Conservation (phyloP, 2,888 invertebrate genomes). For the Operophtera brumata region DNA sequence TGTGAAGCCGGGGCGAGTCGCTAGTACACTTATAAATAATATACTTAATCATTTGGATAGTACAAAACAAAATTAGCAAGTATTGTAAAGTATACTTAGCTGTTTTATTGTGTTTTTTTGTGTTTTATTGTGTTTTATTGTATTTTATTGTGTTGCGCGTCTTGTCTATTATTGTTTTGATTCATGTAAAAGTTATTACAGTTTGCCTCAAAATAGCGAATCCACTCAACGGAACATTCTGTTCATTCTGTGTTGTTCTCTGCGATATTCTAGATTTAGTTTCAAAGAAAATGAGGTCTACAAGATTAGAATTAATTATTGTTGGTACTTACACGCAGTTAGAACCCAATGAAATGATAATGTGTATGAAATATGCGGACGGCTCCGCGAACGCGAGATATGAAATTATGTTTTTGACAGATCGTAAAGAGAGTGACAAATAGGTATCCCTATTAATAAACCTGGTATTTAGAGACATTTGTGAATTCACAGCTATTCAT, state of each 20-base stretch:
- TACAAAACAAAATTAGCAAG: too few species aligned
- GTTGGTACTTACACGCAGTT: constrained; percentile 11
- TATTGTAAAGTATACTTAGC: too few species aligned
- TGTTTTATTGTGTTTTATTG: too few species aligned
- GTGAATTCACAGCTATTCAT: constrained; percentile 15
- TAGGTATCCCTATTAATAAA: constrained; percentile 14
- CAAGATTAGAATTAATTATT: constrained; percentile 30
- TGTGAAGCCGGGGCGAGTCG: too few species aligned
- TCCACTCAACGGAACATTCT: constrained; percentile 11
- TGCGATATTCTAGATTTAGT: constrained; percentile 25
- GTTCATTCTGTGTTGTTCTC: too few species aligned
- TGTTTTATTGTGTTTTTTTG: too few species aligned
- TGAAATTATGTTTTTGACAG: constrained; percentile 46
- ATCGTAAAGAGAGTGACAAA: constrained; percentile 44
- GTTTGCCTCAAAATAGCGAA: constrained; percentile 11
- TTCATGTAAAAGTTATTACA: constrained; percentile 9
- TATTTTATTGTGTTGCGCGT: neutral
- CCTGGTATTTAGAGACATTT: constrained; percentile 10
- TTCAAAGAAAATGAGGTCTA: constrained; percentile 26
- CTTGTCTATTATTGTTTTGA: constrained; percentile 1
- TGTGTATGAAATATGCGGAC: constrained; percentile 21
- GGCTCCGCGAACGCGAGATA: constrained; percentile 27
- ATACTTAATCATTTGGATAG: too few species aligned
- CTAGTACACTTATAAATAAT: too few species aligned
- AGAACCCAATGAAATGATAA: constrained; percentile 17